Base-by-base conservation (phyloP, 2,113 vertebrate species). In the Seriola quinqueradiata region DNA sequence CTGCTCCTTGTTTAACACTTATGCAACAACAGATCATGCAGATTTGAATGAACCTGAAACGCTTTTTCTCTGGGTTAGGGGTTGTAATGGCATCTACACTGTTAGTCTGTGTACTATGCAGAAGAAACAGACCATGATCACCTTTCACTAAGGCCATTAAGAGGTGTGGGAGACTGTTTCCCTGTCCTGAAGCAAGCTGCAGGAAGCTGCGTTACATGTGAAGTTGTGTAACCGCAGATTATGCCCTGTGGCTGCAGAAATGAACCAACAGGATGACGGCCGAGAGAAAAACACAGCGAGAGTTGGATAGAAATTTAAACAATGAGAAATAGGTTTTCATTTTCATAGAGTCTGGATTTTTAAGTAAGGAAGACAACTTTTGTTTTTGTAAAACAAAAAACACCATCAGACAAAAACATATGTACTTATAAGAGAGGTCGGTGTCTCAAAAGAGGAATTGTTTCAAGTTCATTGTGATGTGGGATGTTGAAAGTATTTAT, bases 161-260 rank as follows among this genome's bases (percentile, higher is more conserved):
- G 55, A 11, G 12, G 60, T 23, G 36, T 25, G 25, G 46, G 52
- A 25, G 67, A 25, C 25, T 3, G 19, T 40, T 46, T 82, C 14
- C 16, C 42, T n/a, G 46, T 48, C 57, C 50, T 79, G 52, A 54
- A 38, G 75, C 6, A 21, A 54, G 61, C 61, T 55, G 48, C 57
- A 72, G 79, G 68, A 81, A 78, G 77, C 82, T 50, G 50, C 5
- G 0, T 73, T 19, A 11, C 4, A 36, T 58, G 42, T 70, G 34
- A 74, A 61, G 75, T 83, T 59, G 44, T 59, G 81, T 69, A 80
- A 84, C 28, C 66, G 48, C 76, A 79, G 23, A 70, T 64, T 60
- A 10, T 77, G 48, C 48, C 86, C 82, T 80, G 78, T 70, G 83
- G 85, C 83, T 69, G 74, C 32, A 67, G 40, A 84, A 86, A 84